Conservation (phyloP, 1,140 invertebrate species). For the Microvelia longipes region DNA sequence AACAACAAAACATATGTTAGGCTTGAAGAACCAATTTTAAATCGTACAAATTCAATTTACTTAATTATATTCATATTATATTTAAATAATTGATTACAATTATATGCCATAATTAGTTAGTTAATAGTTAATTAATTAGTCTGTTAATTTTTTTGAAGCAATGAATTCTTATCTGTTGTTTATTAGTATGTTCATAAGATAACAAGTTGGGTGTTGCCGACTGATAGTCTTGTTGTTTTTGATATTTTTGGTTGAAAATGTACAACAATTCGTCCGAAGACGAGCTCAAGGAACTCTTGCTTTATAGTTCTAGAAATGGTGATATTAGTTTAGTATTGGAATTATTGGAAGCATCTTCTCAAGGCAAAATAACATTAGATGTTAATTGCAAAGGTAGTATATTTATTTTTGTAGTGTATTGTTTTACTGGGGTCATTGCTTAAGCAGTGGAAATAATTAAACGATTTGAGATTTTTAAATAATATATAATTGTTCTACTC, state of each 20-base stretch:
- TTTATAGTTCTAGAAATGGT: conserved; percentile 29
- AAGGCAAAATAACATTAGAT: conserved; percentile 28
- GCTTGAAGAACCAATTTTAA: no score
- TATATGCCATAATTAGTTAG: no score
- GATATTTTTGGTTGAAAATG: neutral
- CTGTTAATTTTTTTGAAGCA: no score
- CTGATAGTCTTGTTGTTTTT: neutral
- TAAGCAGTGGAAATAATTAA: neutral
- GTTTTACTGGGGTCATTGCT: neutral
- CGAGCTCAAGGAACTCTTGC: conserved; percentile 11
- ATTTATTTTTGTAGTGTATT: neutral
- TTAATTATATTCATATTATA: no score
- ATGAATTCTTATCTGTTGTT: no score
- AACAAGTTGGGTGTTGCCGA: neutral
- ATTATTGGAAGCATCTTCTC: conserved; percentile 23
- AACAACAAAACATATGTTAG: no score
- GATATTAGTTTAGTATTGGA: conserved; percentile 25
- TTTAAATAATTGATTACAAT: no score
- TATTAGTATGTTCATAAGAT: no score
- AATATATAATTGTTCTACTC: no score
- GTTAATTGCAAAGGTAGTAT: conserved; percentile 34
- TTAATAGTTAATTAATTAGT: no score
- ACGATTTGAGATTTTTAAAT: no score
- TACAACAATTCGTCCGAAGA: neutral
- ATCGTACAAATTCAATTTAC: no score